Conservation (phyloP, 2,797 vertebrate genomes). For the Rhinophrynus dorsalis region DNA sequence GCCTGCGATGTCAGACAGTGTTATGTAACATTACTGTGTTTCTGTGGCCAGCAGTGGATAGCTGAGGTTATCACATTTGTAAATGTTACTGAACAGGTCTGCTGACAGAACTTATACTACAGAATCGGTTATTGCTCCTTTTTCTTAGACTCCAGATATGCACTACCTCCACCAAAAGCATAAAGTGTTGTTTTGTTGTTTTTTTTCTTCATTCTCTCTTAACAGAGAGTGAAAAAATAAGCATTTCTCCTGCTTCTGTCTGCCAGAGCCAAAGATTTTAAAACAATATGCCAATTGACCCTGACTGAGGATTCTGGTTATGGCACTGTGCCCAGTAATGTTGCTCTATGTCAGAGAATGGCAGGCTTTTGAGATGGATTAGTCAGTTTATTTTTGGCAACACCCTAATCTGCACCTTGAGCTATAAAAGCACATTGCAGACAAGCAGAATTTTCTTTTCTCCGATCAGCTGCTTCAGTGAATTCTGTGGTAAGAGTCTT, state of each 20-base stretch:
- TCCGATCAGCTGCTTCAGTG: conserved; percentile 59
- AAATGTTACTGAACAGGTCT: too few relatives aligned
- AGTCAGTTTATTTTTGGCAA: conserved; percentile 66
- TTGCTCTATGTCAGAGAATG: conserved; percentile 60
- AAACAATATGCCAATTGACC: conserved; percentile 47
- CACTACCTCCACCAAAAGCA: too few relatives aligned
- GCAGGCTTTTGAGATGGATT: conserved; percentile 60
- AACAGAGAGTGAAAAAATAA: too few relatives aligned
- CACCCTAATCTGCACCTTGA: conserved; percentile 66
- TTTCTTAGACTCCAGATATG: too few relatives aligned
- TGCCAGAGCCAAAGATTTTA: conserved; percentile 51
- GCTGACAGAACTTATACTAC: too few relatives aligned
- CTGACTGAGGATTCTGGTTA: conserved; percentile 38
- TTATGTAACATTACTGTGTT: too few relatives aligned
- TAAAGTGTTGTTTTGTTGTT: too few relatives aligned
- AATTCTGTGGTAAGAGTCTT: conserved; percentile 66
- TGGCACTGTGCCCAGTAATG: conserved; percentile 52
- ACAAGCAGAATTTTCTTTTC: conserved; percentile 82
- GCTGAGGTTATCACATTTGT: too few relatives aligned
- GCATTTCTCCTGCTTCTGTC: neutral
- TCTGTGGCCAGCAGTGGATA: too few relatives aligned
- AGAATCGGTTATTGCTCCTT: too few relatives aligned
- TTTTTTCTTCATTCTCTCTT: too few relatives aligned
- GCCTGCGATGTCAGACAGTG: too few relatives aligned
- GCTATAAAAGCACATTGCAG: conserved; percentile 79